These are phyloP conservation scores for Cheilosia scutellata DNA, from an alignment of 2,888 invertebrate species.

Conservation along the genomic window DNA sequence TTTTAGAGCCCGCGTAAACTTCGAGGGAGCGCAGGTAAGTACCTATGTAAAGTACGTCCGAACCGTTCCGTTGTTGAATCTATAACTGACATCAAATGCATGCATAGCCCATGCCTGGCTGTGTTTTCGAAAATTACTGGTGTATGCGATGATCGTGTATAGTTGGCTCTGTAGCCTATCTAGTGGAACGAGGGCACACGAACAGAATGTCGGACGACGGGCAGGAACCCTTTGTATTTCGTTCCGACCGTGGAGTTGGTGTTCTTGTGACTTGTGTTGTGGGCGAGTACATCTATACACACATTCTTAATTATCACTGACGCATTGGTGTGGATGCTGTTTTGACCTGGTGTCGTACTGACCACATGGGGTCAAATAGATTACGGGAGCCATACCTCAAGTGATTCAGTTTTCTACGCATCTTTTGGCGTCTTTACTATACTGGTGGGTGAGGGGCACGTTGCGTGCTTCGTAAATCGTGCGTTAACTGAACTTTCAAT, in stretches of 20 bases:
- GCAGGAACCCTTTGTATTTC: slow-evolving; percentile 52
- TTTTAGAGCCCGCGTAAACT: not conserved
- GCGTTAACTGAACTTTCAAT: slow-evolving; percentile 67
- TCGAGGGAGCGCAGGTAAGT: not conserved
- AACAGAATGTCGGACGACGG: slow-evolving; percentile 20
- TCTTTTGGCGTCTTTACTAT: slow-evolving; percentile 14
- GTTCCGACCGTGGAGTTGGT: not conserved
- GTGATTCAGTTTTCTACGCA: slow-evolving; percentile 21
- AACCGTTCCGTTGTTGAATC: slow-evolving; percentile 52
- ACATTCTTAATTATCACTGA: slow-evolving; percentile 29
- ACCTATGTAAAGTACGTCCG: slow-evolving; percentile 32
- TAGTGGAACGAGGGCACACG: slow-evolving; percentile 63
- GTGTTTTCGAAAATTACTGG: slow-evolving; percentile 12
- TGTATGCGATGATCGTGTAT: slow-evolving; percentile 37
- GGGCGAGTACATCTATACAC: slow-evolving; percentile 10
- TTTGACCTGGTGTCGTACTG: slow-evolving; percentile 54
- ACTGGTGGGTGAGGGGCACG: slow-evolving; percentile 14
- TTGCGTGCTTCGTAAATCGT: slow-evolving; percentile 26
- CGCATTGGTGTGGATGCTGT: slow-evolving; percentile 16
- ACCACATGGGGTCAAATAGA: slow-evolving; percentile 50
- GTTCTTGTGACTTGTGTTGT: slow-evolving; percentile 29
- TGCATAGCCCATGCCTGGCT: slow-evolving; percentile 34
- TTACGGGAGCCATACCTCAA: slow-evolving; percentile 29
- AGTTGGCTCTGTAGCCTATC: slow-evolving; percentile 35
- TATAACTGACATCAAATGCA: slow-evolving; percentile 54